These are phyloP conservation scores for Darevskia mixta DNA, from an alignment of 2,797 vertebrate species.

Conservation along the genomic window DNA sequence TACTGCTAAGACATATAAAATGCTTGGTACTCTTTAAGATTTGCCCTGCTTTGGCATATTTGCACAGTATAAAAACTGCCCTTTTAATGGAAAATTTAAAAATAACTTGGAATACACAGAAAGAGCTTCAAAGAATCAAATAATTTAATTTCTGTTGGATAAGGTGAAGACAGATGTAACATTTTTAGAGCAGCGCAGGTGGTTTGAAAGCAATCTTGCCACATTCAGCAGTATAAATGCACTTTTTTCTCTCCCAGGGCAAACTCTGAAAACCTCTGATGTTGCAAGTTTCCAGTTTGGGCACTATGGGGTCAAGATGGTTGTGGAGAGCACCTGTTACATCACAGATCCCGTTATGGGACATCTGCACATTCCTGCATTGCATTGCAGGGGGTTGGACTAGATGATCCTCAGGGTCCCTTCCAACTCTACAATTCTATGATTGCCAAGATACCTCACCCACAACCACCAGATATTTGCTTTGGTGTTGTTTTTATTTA, in stretches of 20 bases:
- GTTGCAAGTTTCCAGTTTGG: neutral
- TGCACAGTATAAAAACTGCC: slow-evolving; percentile 15
- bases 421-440: too few relatives aligned
- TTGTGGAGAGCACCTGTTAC: neutral
- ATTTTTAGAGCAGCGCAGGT: neutral
- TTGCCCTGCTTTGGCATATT: slow-evolving; percentile 14
- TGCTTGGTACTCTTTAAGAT: slow-evolving; percentile 25
- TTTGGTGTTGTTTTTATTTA: neutral
- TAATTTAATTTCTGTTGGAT: neutral
- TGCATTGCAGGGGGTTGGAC: too few relatives aligned
- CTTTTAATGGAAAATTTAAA: slow-evolving; percentile 18
- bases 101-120: slow-evolving; percentile 31
- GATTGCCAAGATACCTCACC: neutral
- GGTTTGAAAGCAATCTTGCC: neutral
- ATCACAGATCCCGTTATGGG: too few relatives aligned
- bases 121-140: slow-evolving; percentile 31
- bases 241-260: neutral
- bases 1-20: slow-evolving; percentile 31
- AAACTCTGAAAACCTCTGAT: neutral
- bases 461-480: neutral
- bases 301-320: neutral
- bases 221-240: neutral
- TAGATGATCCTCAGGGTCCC: too few relatives aligned
- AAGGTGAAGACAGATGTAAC: neutral
- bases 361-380: too few relatives aligned